Conservation (phyloP, 2,797 vertebrate species). For the Moxostoma hubbsi region DNA sequence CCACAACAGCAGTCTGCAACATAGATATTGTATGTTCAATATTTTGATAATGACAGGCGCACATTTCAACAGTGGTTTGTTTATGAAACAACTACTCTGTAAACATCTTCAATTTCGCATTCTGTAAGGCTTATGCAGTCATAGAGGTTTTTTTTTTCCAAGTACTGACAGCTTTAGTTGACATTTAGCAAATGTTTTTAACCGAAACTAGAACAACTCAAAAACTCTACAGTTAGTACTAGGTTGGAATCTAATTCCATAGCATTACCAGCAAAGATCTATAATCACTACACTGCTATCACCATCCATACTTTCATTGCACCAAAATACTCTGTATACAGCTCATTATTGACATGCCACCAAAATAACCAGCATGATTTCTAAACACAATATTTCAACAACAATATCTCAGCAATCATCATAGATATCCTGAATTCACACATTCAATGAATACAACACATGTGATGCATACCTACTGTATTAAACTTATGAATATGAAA, state of each 20-base stretch:
- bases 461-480: no score
- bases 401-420: no score
- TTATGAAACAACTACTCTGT: neutral
- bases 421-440: neutral
- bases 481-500: no score
- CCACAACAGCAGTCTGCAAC: neutral
- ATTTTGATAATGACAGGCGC: neutral
- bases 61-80: neutral
- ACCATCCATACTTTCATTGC: neutral
- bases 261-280: neutral
- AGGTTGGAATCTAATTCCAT: neutral
- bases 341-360: constrained; percentile 1
- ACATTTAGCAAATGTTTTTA: neutral
- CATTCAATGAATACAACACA: no score
- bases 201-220: neutral
- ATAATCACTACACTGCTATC: neutral
- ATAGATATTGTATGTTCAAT: neutral
- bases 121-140: constrained; percentile 21
- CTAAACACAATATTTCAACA: neutral
- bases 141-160: neutral
- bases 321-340: neutral
- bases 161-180: neutral
- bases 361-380: neutral
- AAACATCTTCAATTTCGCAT: constrained; percentile 23
- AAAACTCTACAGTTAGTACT: neutral